A percentile compares a stretch with the other conserved stretches of the same genome.
Evolutionary conservation across 2,888 invertebrate genomes (phyloP).

Genomic region (Melanophora roralis): DNA sequence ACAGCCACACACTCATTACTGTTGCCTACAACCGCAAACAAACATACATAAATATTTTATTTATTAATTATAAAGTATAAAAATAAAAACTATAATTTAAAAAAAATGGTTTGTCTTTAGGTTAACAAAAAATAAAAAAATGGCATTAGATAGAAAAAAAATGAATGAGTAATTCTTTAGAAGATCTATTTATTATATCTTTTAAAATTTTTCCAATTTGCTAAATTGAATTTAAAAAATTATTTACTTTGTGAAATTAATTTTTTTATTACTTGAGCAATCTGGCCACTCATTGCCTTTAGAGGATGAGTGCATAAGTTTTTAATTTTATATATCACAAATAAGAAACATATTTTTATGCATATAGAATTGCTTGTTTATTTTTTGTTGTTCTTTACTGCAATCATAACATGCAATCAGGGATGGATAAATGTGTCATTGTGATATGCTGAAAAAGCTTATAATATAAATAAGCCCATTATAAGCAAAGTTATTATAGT

Average conservation of each 20-base stretch:
- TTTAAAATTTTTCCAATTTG: no score
- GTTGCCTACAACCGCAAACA: conserved; percentile 7
- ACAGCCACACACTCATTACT: conserved; percentile 10
- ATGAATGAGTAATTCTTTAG: not conserved
- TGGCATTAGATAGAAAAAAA: not conserved
- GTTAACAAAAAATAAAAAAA: not conserved
- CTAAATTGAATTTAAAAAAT: no score
- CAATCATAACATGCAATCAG: conserved; percentile 11
- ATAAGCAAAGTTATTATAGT: no score
- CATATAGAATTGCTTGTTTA: not conserved
- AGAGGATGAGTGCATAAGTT: no score
- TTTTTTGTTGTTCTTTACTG: not conserved
- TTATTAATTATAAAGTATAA: not conserved
- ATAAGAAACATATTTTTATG: no score
- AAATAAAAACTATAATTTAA: conserved; percentile 1
- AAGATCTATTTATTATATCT: no score
- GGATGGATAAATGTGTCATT: no score
- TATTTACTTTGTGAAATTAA: no score
- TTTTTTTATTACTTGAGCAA: not conserved
- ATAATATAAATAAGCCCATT: no score
- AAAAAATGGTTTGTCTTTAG: not conserved
- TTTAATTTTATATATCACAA: no score
- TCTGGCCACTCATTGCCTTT: no score
- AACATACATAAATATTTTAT: not conserved
- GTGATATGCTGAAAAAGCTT: no score